Conservation (phyloP, 2,888 invertebrate genomes). For the Plebejus melissa region DNA sequence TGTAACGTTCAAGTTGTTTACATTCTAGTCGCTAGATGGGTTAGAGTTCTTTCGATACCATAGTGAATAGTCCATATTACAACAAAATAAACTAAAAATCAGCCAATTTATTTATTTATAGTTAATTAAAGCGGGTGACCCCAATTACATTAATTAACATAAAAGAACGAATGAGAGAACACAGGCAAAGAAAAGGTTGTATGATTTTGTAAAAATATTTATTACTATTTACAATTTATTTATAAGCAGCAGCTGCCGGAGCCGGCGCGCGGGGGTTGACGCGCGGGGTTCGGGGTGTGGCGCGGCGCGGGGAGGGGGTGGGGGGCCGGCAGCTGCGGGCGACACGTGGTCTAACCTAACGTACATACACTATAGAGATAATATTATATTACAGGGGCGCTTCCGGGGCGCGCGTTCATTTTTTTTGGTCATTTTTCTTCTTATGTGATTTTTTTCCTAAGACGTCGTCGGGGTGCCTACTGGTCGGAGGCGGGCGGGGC, state of each 20-base stretch:
- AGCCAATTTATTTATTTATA: no score
- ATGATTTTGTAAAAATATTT: constrained; percentile 66
- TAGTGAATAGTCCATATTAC: no score
- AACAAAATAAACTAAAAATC: no score
- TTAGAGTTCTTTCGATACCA: no score
- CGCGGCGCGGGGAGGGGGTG: neutral
- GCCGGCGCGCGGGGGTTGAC: neutral
- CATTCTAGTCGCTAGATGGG: no score
- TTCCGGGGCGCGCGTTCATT: neutral
- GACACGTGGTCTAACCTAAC: neutral
- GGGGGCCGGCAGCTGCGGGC: neutral
- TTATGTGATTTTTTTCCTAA: constrained; percentile 25
- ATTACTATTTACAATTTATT: constrained; percentile 61
- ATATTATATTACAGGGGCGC: constrained; percentile 16
- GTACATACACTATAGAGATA: constrained; percentile 15
- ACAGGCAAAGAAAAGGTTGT: constrained; percentile 30
- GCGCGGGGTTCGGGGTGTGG: neutral
- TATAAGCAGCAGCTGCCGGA: constrained; percentile 37
- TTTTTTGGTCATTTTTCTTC: constrained; percentile 25
- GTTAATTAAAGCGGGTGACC: no score
- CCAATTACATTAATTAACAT: no score
- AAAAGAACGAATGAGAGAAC: no score
- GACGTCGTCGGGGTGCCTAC: constrained; percentile 28
- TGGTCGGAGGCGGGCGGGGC: constrained; percentile 33
- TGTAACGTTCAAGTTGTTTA: no score